Conservation (phyloP, 2,113 vertebrate species). For the Atherinomorus stipes region DNA sequence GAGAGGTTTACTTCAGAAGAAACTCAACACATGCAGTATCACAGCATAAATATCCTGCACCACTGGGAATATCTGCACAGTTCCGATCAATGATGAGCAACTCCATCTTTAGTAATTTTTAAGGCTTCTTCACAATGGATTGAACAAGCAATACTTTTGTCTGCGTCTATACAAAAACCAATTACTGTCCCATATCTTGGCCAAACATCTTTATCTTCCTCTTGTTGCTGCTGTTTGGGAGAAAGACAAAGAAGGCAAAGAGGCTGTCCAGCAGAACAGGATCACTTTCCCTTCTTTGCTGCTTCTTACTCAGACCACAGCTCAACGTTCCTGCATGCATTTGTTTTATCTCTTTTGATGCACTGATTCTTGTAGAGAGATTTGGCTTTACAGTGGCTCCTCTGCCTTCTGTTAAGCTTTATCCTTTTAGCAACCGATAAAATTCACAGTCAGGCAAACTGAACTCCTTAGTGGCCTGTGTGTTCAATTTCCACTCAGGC, state of each 20-base stretch:
- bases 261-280: conserved; percentile 36
- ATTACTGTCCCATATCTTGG: conserved; percentile 26
- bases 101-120: too few species aligned
- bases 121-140: too few species aligned
- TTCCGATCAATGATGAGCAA: background rate
- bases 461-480: conserved; percentile 1
- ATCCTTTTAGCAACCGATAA: conserved; percentile 6
- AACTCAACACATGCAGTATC: background rate
- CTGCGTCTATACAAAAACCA: conserved; percentile 25
- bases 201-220: conserved; percentile 31
- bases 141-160: too few species aligned
- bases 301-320: conserved; percentile 2
- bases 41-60: background rate
- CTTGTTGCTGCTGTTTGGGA: conserved; percentile 29
- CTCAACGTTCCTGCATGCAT: conserved; percentile 31
- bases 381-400: conserved; percentile 13
- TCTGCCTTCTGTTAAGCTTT: background rate
- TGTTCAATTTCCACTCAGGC: background rate
- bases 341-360: conserved; percentile 4
- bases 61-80: background rate
- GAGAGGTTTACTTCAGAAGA: conserved; percentile 9
- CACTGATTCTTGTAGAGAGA: background rate
- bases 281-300: conserved; percentile 1
- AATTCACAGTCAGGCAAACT: conserved; percentile 23
- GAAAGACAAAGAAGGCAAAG: conserved; percentile 35